Evolutionary conservation across 2,113 vertebrate species (phyloP).

Genomic region (Tenebrosternarchus preto): DNA sequence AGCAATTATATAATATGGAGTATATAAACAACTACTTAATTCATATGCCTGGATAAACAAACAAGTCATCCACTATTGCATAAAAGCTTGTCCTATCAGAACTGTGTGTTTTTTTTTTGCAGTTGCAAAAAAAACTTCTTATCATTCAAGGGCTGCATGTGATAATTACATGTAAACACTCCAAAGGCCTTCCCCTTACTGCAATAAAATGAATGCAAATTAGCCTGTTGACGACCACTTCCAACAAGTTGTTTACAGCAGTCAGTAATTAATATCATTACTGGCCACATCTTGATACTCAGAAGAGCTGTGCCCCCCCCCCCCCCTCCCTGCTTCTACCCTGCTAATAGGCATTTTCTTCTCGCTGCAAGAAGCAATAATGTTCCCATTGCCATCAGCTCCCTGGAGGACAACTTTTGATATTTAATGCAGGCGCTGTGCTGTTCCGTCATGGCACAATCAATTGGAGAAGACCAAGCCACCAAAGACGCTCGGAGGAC

Average conservation of each 20-base stretch:
- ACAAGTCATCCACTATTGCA: conserved; percentile 2
- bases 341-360: conserved; percentile 30
- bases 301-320: conserved; percentile 12
- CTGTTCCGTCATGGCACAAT: conserved; percentile 31
- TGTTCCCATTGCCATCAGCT: conserved; percentile 11
- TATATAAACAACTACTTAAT: conserved; percentile 21
- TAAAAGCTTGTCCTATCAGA: not conserved
- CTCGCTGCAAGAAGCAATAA: not conserved
- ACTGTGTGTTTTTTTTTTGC: not conserved
- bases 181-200: not conserved
- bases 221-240: not conserved
- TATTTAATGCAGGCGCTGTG: conserved; percentile 41
- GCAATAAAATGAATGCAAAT: conserved; percentile 33
- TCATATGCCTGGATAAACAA: conserved; percentile 43
- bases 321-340: not conserved
- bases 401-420: conserved; percentile 31
- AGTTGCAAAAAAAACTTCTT: conserved; percentile 3
- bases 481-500: not conserved
- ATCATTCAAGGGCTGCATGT: conserved; percentile 8
- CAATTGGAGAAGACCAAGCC: conserved; percentile 33
- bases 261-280: conserved; percentile 26
- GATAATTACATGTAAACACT: conserved; percentile 15
- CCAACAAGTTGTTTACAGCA: conserved; percentile 40
- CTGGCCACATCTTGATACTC: conserved; percentile 27
- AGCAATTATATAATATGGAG: conserved; percentile 32